Evolutionary conservation across 53 echinoderm and acorn worm genomes (phyloP).

Genomic region (Zoroaster sp.): DNA sequence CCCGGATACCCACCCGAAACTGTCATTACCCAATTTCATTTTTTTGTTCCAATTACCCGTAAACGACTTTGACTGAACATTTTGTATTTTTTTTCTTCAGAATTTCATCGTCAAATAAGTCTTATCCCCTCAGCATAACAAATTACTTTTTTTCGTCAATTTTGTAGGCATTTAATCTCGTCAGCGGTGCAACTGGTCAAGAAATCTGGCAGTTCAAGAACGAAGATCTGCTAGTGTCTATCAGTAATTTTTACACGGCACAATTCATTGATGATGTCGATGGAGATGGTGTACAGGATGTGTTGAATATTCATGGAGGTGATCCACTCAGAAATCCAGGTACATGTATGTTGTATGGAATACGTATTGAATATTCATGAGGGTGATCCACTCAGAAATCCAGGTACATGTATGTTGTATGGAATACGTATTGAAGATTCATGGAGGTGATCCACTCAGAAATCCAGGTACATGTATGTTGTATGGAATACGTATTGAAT

Average conservation of each 20-base stretch:
- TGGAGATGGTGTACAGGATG: conserved; percentile 75
- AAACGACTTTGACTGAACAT: too few relatives aligned
- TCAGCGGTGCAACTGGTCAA: conserved; percentile 77
- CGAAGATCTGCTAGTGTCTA: conserved; percentile 35
- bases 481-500: conserved; percentile 74
- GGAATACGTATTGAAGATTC: conserved; percentile 77
- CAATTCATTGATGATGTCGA: conserved; percentile 87
- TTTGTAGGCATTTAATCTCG: conserved; percentile 67
- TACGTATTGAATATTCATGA: conserved; percentile 87
- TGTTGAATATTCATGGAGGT: conserved; percentile 88
- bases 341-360: conserved; percentile 74
- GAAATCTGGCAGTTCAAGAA: conserved; percentile 73
- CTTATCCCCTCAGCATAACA: too few relatives aligned
- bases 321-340: conserved; percentile 90
- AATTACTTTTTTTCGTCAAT: neutral
- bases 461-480: conserved; percentile 81
- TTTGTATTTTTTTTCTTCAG: too few relatives aligned
- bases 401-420: conserved; percentile 84
- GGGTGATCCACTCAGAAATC: conserved; percentile 87
- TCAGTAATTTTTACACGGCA: conserved; percentile 94
- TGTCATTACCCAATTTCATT: too few relatives aligned
- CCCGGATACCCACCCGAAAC: too few relatives aligned
- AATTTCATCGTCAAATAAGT: too few relatives aligned
- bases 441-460: conserved; percentile 95
- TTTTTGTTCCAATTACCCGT: too few relatives aligned